Percentiles rank a stretch among this genome's conserved stretches.
These are phyloP conservation scores for Caenorhabditis macrosperma DNA, from an alignment of 2,888 invertebrate genomes.

Conservation along the genomic window DNA sequence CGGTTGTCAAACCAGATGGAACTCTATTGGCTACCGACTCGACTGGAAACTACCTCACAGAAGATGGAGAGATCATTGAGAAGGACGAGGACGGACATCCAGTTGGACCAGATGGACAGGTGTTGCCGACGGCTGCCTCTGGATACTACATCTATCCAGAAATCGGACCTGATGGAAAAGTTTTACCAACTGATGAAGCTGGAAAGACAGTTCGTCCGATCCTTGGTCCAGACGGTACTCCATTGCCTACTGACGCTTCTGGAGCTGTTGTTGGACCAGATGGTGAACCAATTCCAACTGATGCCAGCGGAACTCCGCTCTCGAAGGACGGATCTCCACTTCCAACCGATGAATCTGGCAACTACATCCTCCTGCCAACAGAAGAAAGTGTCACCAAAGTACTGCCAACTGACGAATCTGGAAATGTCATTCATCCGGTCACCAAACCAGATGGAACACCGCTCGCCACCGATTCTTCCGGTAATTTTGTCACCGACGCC, in stretches of 20 bases:
- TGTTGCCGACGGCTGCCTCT: constrained; percentile 39
- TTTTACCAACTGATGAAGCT: constrained; percentile 36
- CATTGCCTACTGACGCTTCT: constrained; percentile 57
- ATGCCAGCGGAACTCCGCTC: constrained; percentile 38
- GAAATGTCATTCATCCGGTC: constrained; percentile 47
- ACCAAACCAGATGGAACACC: constrained; percentile 50
- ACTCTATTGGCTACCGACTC: constrained; percentile 51
- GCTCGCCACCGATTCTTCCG: constrained; percentile 64
- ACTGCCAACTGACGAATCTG: constrained; percentile 50
- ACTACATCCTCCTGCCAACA: constrained; percentile 47
- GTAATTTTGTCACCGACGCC: constrained; percentile 51
- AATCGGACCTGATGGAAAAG: constrained; percentile 35
- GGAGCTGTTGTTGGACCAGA: constrained; percentile 57
- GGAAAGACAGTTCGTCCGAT: constrained; percentile 35
- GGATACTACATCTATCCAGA: constrained; percentile 59
- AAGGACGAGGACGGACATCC: constrained; percentile 47
- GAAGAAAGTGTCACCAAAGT: constrained; percentile 31
- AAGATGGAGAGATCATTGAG: constrained; percentile 33
- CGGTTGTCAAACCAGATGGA: constrained; percentile 60
- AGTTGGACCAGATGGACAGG: constrained; percentile 62
- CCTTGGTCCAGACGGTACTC: constrained; percentile 60
- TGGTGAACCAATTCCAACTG: constrained; percentile 54
- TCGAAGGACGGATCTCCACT: constrained; percentile 64
- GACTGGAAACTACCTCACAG: constrained; percentile 55
- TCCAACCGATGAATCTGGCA: constrained; percentile 47